Conservation (phyloP, 2,888 invertebrate species). For the Andrena haemorrhoa region DNA sequence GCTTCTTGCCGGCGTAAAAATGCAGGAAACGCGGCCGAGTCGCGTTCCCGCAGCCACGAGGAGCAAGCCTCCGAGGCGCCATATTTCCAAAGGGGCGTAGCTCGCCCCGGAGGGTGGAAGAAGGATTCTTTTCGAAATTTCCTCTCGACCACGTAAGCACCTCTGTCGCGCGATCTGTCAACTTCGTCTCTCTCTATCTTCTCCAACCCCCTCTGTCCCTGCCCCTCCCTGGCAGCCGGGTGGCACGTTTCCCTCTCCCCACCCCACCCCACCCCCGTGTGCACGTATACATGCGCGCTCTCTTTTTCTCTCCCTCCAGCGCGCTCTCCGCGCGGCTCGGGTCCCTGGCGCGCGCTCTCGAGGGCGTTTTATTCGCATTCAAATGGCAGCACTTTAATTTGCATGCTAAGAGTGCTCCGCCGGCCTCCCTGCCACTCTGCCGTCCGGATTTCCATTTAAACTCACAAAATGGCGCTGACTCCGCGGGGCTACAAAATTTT, state of each 20-base stretch:
- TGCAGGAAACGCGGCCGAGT: constrained; percentile 20
- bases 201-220: constrained; percentile 23
- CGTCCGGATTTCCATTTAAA: constrained; percentile 84
- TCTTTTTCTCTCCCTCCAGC: neutral
- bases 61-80: constrained; percentile 51
- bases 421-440: constrained; percentile 73
- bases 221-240: constrained; percentile 1
- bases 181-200: constrained; percentile 60
- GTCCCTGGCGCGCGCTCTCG: constrained; percentile 54
- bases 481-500: constrained; percentile 84
- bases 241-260: too few species aligned
- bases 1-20: constrained; percentile 2
- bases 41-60: neutral
- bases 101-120: constrained; percentile 52
- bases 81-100: constrained; percentile 67
- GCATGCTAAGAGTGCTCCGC: constrained; percentile 84
- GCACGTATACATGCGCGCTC: neutral
- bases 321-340: constrained; percentile 38
- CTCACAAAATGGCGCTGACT: constrained; percentile 85
- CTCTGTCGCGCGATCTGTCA: constrained; percentile 81
- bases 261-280: too few species aligned
- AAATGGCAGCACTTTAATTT: constrained; percentile 85
- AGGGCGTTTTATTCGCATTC: constrained; percentile 84
- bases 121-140: constrained; percentile 73
- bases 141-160: constrained; percentile 78